Conservation (phyloP, 2,113 vertebrate genomes). For the Epinephelus cyanopodus region DNA sequence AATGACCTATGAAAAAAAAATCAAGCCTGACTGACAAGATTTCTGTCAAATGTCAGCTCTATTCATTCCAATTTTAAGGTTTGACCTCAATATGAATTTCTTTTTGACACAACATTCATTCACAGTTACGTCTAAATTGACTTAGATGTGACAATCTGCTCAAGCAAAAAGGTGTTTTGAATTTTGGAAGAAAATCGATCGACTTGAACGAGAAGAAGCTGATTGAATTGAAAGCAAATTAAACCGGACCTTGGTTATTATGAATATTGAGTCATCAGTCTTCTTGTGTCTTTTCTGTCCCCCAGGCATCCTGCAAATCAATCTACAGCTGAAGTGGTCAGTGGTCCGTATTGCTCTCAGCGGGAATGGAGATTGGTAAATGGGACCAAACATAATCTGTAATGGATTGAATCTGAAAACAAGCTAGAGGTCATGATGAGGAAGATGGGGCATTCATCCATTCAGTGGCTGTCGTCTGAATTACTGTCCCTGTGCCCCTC, state of each 20-base stretch:
- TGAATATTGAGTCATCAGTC: slow-evolving; percentile 67
- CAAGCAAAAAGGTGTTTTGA: slow-evolving; percentile 28
- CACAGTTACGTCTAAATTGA: slow-evolving; percentile 35
- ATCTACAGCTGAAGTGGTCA: slow-evolving; percentile 61
- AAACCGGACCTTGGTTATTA: slow-evolving; percentile 50
- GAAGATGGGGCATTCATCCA: slow-evolving; percentile 45
- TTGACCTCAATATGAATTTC: slow-evolving; percentile 21
- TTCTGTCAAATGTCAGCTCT: slow-evolving; percentile 17
- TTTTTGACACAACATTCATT: slow-evolving; percentile 37
- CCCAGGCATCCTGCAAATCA: slow-evolving; percentile 51
- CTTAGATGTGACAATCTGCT: slow-evolving; percentile 48
- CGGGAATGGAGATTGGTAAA: slow-evolving; percentile 37
- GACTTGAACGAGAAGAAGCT: slow-evolving; percentile 26
- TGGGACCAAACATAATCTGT: slow-evolving; percentile 49
- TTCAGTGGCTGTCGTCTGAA: slow-evolving; percentile 37
- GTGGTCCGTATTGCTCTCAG: slow-evolving; percentile 61
- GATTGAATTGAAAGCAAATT: slow-evolving; percentile 64
- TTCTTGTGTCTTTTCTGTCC: slow-evolving; percentile 54
- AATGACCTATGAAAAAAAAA: neutral
- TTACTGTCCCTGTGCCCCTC: slow-evolving; percentile 27
- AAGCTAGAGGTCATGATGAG: slow-evolving; percentile 55
- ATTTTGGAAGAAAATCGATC: slow-evolving; percentile 25
- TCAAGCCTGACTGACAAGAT: neutral
- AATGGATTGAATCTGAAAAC: slow-evolving; percentile 62
- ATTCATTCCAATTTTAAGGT: slow-evolving; percentile 28